Base-by-base conservation (phyloP, 2,797 vertebrate genomes). In the Ctenopoma multispine region DNA sequence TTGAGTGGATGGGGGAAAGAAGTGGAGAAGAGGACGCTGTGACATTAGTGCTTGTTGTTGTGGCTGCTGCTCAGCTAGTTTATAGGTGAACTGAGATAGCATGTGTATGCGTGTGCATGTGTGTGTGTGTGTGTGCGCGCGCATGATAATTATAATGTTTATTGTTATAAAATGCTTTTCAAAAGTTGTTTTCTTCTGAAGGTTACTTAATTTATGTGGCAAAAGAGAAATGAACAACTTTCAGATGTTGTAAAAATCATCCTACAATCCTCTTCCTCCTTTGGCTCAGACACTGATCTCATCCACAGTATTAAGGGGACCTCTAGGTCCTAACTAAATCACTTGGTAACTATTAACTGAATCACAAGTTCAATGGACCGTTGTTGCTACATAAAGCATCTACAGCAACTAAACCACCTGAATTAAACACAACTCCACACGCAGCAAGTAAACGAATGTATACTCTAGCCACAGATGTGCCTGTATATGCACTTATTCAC, bases 281-380 rank as follows among this genome's bases (percentile, higher is more conserved):
- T 75, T 83, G 69, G 95, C 92, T 94, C 94, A 96, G 95, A 96
- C 94, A 95, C 90, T 92, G 93, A 93, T 94, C 94, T 96, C 93
- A 95, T 94, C 93, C 95, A 65, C 75, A 69, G 68, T 84, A 94
- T 94, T 91, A 95, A 93, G 85, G 18, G 71, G 62, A 59, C 66
- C 75, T 86, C 85, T 85, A 95, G 94, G 95, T 94, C 93, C 95
- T 96, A 95, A 96, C 96, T 95, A 97, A 95, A 95, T 93, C 94
- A 90, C 94, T 96, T 96, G 97, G 99, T 95, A 98, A 97, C 93
- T 96, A 98, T 98, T 97, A 93, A 98, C 92, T 89, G 92, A 94
- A 96, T 96, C 95, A 96, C 95, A 96, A 96, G 96, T 97, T 96
- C 95, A 93, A 67, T 78, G 88, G 61, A 93, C 95, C 95, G 93